Evolutionary conservation across 2,113 vertebrate species (phyloP), one percentile per base, ranked within the genome.

Genomic region (Gorsachius goisagi): DNA sequence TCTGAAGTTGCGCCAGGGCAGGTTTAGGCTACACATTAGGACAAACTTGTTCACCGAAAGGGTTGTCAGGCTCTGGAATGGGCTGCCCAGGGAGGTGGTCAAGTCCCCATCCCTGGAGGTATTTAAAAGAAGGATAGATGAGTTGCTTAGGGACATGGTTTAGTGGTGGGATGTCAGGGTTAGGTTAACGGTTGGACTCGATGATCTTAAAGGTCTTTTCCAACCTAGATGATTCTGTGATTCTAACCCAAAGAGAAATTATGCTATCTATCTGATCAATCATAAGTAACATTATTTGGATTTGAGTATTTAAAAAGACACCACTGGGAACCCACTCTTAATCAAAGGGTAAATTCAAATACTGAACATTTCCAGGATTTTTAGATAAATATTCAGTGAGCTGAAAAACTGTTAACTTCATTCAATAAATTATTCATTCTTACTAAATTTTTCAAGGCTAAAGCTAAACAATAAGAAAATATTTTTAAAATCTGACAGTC

Each of bases 371-470:
- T 90, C 89, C 62, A 71, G 27, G 3, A 49, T 80, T 86, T 78
- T 67, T 67, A 12, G 33, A 45, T 88, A 85, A 88, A 68, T 93
- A 92, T 91, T 89, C 59, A 82, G 24, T 93, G 55, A 92, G 22
- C 12, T 89, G 69, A 87, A 91, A 94, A 69, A n/a, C 33, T 64
- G 58, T 77, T 89, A 84, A 56, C 44, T 53, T 93, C 35, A 60
- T 71, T 87, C 41, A 75, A 33, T 89, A 83, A 91, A 85, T 95
- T 91, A 91, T 93, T 86, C 19, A 89, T 77, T n/a, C 4, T 62
- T 79, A 83, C 18, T 63, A 90, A 67, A 26, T 75, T 95, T 85
- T 66, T 80, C 77, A 87, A 14, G 30, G 85, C 52, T 58, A 32
- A 91, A 90, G 59, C 15, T 81, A 72, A 89, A 87, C 35, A 92